Evolutionary conservation across 2,113 vertebrate genomes (phyloP).

Genomic region (Leptocoma aspasia): DNA sequence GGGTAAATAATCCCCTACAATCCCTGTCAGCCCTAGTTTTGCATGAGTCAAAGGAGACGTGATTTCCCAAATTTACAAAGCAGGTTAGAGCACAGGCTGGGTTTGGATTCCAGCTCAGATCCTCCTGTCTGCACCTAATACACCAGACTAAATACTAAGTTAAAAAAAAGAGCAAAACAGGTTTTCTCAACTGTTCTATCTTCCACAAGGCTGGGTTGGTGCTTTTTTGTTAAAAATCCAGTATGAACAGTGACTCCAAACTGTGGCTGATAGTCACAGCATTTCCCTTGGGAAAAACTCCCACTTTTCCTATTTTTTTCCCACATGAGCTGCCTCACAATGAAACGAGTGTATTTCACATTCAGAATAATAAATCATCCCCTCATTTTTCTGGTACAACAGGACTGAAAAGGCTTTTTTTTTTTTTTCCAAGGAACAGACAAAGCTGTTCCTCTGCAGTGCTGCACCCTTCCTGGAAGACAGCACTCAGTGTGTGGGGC

Average conservation of each 20-base stretch:
- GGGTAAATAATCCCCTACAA: not conserved
- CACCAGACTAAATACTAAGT: not conserved
- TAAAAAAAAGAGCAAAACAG: not conserved
- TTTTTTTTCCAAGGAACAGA: not conserved
- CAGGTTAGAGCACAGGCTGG: not conserved
- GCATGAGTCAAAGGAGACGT: not conserved
- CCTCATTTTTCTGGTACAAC: not conserved
- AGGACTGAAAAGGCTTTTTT: not conserved
- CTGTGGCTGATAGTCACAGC: not conserved
- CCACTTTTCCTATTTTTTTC: not conserved
- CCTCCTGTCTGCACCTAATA: not conserved
- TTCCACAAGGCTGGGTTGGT: not conserved
- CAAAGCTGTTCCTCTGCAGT: not conserved
- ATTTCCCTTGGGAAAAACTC: not conserved
- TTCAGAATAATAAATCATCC: not conserved
- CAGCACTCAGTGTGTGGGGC: not conserved
- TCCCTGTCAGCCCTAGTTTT: not conserved
- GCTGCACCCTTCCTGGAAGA: constrained; percentile 8
- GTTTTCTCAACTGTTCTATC: not conserved
- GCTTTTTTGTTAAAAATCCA: not conserved
- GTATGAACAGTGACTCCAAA: not conserved
- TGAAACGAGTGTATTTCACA: not conserved
- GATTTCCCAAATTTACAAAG: not conserved
- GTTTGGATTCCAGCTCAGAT: not conserved
- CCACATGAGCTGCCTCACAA: not conserved